Evolutionary conservation across 2,113 vertebrate genomes (phyloP), one percentile per base, ranked within the genome.

Genomic region (Ctenodactylus gundi): DNA sequence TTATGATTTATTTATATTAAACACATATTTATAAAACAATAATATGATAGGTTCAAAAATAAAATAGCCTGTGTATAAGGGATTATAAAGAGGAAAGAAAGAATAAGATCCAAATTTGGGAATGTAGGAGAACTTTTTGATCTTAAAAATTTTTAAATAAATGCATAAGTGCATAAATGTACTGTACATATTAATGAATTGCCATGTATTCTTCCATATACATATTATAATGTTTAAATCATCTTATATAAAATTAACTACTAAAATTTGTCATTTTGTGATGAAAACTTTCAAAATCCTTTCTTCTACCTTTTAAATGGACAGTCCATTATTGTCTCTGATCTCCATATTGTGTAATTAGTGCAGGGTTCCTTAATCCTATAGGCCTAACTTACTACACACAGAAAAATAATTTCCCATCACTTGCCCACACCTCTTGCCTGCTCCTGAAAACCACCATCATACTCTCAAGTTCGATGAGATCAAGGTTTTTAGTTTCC

Each of bases 1-100:
- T 77, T 83, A 8, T 25, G 8, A 68, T 83, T 94, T 93, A 62
- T 9, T 55, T 70, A 81, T 86, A 82, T 93, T 73, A 60, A 95
- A 57, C 46, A 36, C 62, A 29, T 91, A n/a, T 39, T 91, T 49
- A 58, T 86, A 70, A 93, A 81, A 70, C n/a, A 55, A 55, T 51
- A 70, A 77, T 82, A n/a, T 57, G 1, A 68, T 95, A 29, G 49
- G 46, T 49, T 27, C 20, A 93, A 87, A 82, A 93, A 31, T 64
- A 72, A 81, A 86, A 51, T 41, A 88, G 83, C 7, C 62, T 76
- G 34, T 83, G 75, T 23, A 53, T 81, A 72, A 82, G 36, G 76
- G 62, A 21, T 62, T 31, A 77, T n/a, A 12, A n/a, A 65, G 20
- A 83, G 25, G 70, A 84, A 73, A 90, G 51, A 11, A 65, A 93